Conservation (phyloP, 2,888 invertebrate genomes). For the Atethmia centrago region DNA sequence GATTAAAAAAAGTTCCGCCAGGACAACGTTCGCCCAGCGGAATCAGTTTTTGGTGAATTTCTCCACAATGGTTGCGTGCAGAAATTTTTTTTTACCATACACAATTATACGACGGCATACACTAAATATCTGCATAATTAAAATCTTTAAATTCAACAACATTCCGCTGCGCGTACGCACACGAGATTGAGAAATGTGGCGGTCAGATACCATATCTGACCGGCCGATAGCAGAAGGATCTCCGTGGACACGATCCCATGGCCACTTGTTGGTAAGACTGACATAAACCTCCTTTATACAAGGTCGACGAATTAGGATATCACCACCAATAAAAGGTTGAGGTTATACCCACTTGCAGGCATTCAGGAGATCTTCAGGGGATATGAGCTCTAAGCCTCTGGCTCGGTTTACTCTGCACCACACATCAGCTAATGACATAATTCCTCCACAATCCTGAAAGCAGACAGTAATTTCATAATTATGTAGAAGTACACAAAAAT, state of each 20-base stretch:
- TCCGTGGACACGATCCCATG: too few species aligned
- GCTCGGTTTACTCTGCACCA: conserved; percentile 99
- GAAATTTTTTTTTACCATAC: too few species aligned
- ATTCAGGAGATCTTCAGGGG: conserved; percentile 98
- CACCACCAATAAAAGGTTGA: neutral
- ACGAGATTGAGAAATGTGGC: too few species aligned
- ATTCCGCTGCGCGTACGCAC: too few species aligned
- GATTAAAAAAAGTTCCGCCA: too few species aligned
- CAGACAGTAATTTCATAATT: neutral
- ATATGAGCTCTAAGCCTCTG: conserved; percentile 97
- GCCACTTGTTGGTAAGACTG: neutral
- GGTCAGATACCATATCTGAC: neutral
- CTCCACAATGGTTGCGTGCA: too few species aligned
- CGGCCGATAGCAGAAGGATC: neutral
- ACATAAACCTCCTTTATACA: neutral
- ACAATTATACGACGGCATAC: too few species aligned
- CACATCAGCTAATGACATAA: conserved; percentile 99
- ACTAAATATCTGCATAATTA: too few species aligned
- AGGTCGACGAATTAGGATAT: neutral
- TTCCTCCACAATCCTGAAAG: conserved; percentile 96
- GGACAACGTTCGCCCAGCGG: too few species aligned
- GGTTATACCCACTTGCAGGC: conserved; percentile 93
- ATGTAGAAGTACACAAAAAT: neutral
- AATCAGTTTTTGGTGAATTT: too few species aligned
- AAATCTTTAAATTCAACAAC: too few species aligned